Conservation (phyloP, 2,797 vertebrate species). For the Petrocephalus sullivani region DNA sequence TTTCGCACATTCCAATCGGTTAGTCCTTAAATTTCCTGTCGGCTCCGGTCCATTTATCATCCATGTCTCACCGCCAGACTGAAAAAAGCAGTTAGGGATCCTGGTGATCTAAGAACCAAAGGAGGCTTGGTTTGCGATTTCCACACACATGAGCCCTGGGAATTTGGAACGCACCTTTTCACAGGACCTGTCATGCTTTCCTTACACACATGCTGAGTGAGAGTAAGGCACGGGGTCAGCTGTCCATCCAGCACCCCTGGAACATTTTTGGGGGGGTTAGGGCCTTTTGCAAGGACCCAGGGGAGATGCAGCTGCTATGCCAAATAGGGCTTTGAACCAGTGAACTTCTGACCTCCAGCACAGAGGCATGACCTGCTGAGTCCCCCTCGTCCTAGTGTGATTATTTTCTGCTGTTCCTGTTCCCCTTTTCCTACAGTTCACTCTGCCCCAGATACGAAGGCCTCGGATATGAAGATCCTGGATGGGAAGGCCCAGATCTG, state of each 20-base stretch:
- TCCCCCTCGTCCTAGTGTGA: neutral
- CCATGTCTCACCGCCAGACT: neutral
- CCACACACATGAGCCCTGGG: neutral
- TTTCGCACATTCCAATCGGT: neutral
- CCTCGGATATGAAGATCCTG: no score
- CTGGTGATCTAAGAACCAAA: neutral
- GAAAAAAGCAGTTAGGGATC: neutral
- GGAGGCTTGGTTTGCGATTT: neutral
- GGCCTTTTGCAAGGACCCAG: neutral
- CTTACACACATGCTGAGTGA: neutral
- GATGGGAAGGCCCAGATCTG: no score
- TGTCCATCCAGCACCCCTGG: neutral
- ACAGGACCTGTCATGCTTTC: neutral
- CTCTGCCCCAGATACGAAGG: neutral
- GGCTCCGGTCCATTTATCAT: neutral
- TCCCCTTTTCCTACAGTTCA: neutral
- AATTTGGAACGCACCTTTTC: neutral
- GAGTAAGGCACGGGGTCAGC: neutral
- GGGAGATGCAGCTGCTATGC: neutral
- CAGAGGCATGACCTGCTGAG: neutral
- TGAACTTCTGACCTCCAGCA: neutral
- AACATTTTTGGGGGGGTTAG: neutral
- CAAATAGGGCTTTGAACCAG: neutral
- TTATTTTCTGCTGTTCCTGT: neutral
- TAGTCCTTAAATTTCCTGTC: slow-evolving; percentile 12